Conservation (phyloP, 2,113 vertebrate genomes). For the Anhinga anhinga region DNA sequence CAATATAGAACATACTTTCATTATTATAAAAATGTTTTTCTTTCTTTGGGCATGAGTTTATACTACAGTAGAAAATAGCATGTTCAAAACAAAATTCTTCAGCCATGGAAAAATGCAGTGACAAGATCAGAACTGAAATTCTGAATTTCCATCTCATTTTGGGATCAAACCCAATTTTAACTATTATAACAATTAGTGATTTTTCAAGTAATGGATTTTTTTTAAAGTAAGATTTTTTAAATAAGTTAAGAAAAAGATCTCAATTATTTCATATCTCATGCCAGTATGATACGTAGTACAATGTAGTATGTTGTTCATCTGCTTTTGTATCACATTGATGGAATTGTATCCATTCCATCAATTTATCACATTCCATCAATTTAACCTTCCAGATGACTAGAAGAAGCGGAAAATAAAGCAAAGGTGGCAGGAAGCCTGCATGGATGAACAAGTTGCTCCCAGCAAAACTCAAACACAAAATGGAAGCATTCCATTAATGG, state of each 20-base stretch:
- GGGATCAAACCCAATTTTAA: neutral
- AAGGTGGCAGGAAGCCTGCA: neutral
- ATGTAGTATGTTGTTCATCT: neutral
- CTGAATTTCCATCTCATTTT: neutral
- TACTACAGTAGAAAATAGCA: neutral
- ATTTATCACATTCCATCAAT: neutral
- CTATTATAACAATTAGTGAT: neutral
- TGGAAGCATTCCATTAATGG: accelerated
- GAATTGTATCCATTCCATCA: too few species aligned
- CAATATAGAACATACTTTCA: neutral
- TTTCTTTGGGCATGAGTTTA: neutral
- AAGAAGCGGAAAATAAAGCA: neutral
- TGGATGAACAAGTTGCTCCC: neutral
- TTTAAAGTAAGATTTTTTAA: neutral
- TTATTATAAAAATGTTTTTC: neutral
- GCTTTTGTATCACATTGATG: neutral
- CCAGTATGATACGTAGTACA: neutral
- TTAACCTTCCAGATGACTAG: neutral
- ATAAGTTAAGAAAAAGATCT: neutral
- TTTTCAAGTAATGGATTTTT: neutral
- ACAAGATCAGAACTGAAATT: neutral
- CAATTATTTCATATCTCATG: neutral
- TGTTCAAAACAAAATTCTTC: neutral
- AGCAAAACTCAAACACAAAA: neutral
- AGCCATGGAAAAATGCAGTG: neutral